Evolutionary conservation across 2,888 invertebrate genomes (phyloP).

Genomic region (Sinhomidia bicolor): DNA sequence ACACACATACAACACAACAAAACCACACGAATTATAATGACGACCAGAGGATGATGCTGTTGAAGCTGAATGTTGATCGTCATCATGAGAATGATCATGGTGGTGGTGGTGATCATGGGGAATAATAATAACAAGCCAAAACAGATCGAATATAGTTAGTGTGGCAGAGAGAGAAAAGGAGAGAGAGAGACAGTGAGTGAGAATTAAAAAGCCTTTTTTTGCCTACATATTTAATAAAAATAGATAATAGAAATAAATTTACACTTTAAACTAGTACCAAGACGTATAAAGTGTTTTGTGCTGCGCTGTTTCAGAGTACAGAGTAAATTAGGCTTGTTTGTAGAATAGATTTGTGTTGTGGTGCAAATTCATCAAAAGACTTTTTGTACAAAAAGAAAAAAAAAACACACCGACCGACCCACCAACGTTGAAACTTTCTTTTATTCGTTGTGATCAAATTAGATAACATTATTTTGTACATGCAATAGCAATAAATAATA

Average conservation of each 20-base stretch:
- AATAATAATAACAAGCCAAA: constrained; percentile 25
- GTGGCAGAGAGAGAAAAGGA: background rate
- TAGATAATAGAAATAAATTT: constrained; percentile 18
- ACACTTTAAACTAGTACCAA: background rate
- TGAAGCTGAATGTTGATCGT: constrained; percentile 15
- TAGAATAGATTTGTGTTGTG: constrained; percentile 35
- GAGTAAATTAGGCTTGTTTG: constrained; percentile 25
- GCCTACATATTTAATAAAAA: constrained; percentile 22
- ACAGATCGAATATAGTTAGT: background rate
- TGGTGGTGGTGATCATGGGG: constrained; percentile 19
- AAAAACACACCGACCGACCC: background rate
- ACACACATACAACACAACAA: background rate
- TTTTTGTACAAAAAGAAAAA: background rate
- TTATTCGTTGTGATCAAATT: background rate
- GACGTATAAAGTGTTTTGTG: background rate
- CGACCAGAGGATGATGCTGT: constrained; percentile 3
- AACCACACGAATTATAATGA: constrained; percentile 29
- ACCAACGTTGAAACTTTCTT: background rate
- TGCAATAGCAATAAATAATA: background rate
- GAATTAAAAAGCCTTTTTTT: constrained; percentile 42
- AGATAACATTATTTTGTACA: background rate
- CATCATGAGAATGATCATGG: background rate
- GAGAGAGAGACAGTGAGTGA: background rate
- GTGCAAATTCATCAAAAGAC: constrained; percentile 24
- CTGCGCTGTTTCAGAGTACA: background rate